Evolutionary conservation across 2,888 invertebrate species (phyloP).

Genomic region (Amorpha juglandis): DNA sequence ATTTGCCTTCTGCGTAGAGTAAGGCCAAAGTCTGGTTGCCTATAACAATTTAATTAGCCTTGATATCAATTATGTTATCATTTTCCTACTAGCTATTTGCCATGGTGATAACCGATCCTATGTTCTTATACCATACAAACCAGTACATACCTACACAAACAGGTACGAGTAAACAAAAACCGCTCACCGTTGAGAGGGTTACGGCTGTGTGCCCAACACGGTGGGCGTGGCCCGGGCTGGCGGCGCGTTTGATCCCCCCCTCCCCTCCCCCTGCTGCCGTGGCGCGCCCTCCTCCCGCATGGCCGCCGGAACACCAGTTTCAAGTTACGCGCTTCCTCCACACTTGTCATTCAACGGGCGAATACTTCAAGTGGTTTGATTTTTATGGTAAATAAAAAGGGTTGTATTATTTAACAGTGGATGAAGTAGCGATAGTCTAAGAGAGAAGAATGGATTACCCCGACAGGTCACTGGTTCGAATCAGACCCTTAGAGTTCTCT

Average conservation of each 20-base stretch:
- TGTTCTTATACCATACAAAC: background rate
- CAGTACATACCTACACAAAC: background rate
- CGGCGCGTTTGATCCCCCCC: conserved; percentile 43
- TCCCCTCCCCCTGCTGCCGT: conserved; percentile 38
- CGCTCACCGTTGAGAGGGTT: conserved; percentile 32
- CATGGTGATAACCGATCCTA: no score
- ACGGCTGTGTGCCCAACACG: conserved; percentile 38
- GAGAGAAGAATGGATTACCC: no score
- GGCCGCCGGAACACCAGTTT: conserved; percentile 46
- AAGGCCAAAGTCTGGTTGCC: no score
- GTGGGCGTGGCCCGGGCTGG: conserved; percentile 41
- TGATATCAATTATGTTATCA: no score
- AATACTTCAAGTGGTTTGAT: conserved; percentile 27
- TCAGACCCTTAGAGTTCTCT: no score
- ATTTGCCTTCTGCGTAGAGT: no score
- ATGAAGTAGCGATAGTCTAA: no score
- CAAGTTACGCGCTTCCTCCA: conserved; percentile 51
- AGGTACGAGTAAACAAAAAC: conserved; percentile 32
- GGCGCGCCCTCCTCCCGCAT: conserved; percentile 39
- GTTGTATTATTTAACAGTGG: background rate
- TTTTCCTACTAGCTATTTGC: no score
- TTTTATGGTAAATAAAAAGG: conserved; percentile 1
- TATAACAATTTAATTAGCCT: no score
- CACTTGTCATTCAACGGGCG: conserved; percentile 32
- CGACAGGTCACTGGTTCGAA: no score